These are phyloP conservation scores for Alaudala cheleensis DNA, from an alignment of 2,113 vertebrate species.

Conservation along the genomic window DNA sequence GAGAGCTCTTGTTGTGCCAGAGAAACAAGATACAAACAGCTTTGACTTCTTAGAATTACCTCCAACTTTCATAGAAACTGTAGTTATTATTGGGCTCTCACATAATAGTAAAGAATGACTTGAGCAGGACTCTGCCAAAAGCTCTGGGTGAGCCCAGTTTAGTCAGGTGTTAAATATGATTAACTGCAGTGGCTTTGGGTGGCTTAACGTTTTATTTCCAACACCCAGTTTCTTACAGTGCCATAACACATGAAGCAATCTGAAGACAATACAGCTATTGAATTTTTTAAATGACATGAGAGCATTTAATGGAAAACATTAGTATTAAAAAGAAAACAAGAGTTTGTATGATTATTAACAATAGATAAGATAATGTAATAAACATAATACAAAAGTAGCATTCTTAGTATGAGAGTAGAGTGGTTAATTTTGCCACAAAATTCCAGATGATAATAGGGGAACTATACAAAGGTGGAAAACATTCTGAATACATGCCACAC, in stretches of 20 bases:
- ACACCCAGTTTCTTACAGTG: neutral
- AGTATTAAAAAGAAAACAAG: neutral
- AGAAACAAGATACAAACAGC: neutral
- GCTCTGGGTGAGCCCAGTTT: neutral
- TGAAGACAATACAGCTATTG: neutral
- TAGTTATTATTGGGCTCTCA: neutral
- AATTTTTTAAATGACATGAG: neutral
- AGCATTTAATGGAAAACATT: neutral
- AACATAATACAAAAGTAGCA: neutral
- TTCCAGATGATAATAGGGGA: neutral
- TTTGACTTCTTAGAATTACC: neutral
- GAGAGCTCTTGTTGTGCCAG: neutral
- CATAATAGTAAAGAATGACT: neutral
- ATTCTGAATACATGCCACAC: neutral
- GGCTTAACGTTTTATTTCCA: constrained; percentile 42
- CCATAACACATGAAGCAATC: neutral
- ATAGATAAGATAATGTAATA: neutral
- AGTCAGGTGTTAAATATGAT: constrained; percentile 30
- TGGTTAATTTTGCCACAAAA: neutral
- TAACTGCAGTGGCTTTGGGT: constrained; percentile 12
- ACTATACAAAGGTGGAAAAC: neutral
- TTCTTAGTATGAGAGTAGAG: neutral
- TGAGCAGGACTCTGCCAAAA: neutral
- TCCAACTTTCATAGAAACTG: neutral
- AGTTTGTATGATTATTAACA: neutral